Percentiles rank a stretch among this genome's conserved stretches.
Conservation (phyloP, 2,113 vertebrate species). For the Thermophis baileyi region DNA sequence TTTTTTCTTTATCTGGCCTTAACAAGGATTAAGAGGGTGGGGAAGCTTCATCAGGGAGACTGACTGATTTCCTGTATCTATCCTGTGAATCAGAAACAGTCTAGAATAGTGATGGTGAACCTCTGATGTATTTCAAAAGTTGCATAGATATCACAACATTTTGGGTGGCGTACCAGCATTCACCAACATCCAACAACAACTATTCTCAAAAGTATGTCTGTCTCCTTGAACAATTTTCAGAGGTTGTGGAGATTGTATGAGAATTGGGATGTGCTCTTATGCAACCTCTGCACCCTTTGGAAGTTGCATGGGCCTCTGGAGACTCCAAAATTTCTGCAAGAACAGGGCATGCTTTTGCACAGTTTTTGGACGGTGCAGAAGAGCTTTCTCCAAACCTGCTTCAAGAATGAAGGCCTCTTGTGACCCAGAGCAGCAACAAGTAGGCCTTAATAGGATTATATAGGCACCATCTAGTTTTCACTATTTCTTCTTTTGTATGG, state of each 20-base stretch:
- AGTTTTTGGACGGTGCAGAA: neutral
- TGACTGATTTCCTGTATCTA: neutral
- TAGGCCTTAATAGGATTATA: neutral
- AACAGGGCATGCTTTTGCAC: no score
- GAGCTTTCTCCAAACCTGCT: neutral
- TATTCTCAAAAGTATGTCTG: neutral
- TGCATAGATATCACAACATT: no score
- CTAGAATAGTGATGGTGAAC: neutral
- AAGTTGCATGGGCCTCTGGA: neutral
- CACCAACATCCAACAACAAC: neutral
- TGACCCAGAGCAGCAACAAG: neutral
- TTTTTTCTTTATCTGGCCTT: neutral
- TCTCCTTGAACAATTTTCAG: neutral
- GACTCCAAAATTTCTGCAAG: neutral
- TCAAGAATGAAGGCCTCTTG: neutral
- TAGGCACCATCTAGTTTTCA: neutral
- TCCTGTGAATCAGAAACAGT: neutral
- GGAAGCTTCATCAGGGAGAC: neutral
- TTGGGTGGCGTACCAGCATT: neutral
- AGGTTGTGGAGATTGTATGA: neutral
- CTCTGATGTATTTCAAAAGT: neutral
- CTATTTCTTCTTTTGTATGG: neutral
- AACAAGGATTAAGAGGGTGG: neutral
- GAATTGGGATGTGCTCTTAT: neutral
- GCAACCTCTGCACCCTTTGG: neutral